A percentile compares a stretch with the other conserved stretches of the same genome.
Conservation (phyloP, 2,888 invertebrate genomes). For the Sarcophaga variegata region DNA sequence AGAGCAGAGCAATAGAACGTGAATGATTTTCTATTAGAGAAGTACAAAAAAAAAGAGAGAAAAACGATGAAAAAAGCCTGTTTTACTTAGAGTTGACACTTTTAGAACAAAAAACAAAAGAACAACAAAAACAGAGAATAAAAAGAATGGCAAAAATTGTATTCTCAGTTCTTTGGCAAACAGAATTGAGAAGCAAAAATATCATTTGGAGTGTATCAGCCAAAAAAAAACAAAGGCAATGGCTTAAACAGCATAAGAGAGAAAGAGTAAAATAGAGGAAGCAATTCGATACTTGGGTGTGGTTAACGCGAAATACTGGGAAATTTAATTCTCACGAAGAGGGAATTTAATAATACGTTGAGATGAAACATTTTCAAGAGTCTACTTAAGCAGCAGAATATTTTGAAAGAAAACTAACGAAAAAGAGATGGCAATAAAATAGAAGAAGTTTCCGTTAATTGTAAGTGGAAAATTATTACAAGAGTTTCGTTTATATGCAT, state of each 20-base stretch:
- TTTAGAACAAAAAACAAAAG: conserved; percentile 61
- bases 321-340: conserved; percentile 70
- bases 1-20: conserved; percentile 64
- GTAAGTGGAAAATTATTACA: conserved; percentile 46
- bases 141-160: conserved; percentile 26
- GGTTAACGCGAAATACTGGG: conserved; percentile 76
- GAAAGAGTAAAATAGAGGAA: conserved; percentile 29
- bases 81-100: conserved; percentile 77
- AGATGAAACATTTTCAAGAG: neutral
- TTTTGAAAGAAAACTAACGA: conserved; percentile 9
- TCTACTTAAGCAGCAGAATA: no score
- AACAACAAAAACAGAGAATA: conserved; percentile 26
- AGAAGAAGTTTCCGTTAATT: conserved; percentile 30
- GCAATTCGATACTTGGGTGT: conserved; percentile 26
- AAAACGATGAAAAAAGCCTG: conserved; percentile 68
- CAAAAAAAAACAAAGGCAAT: conserved; percentile 12
- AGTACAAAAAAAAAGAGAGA: conserved; percentile 29
- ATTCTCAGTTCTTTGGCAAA: conserved; percentile 39
- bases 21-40: conserved; percentile 72
- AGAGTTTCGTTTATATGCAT: no score
- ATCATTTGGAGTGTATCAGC: neutral
- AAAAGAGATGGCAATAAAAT: conserved; percentile 21
- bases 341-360: neutral
- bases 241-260: conserved; percentile 52
- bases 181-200: conserved; percentile 21